A percentile compares a stretch with the other conserved stretches of the same genome.
These are phyloP conservation scores for Gymnocypris eckloni DNA, from an alignment of 2,797 vertebrate species.

Conservation along the genomic window DNA sequence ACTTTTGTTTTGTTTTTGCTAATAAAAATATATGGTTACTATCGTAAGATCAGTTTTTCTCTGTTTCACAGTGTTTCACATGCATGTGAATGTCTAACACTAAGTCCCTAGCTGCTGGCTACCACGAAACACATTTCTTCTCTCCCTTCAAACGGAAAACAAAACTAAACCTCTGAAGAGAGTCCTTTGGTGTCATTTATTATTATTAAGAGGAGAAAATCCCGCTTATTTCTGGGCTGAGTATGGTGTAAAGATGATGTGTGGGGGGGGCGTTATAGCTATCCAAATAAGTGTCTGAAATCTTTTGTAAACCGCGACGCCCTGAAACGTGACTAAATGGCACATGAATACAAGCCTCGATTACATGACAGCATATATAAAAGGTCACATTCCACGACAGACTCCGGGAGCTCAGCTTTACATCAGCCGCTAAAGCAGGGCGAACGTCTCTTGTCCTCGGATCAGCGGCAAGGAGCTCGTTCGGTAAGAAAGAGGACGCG, in stretches of 20 bases:
- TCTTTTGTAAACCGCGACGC: slow-evolving; percentile 30
- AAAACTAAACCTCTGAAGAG: slow-evolving; percentile 33
- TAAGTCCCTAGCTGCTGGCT: slow-evolving; percentile 55
- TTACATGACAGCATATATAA: slow-evolving; percentile 39
- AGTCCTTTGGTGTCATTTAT: slow-evolving; percentile 59
- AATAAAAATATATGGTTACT: slow-evolving; percentile 60
- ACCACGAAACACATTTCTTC: slow-evolving; percentile 32
- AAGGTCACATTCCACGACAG: slow-evolving; percentile 43
- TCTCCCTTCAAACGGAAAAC: slow-evolving; percentile 38
- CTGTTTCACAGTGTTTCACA: slow-evolving; percentile 65
- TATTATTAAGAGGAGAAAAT: background rate
- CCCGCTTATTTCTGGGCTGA: background rate
- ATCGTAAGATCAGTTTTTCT: slow-evolving; percentile 37
- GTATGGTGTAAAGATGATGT: slow-evolving; percentile 13
- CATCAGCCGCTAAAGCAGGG: slow-evolving; percentile 26
- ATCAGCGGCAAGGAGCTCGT: slow-evolving; percentile 42
- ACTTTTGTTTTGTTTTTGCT: slow-evolving; percentile 26
- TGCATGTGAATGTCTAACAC: slow-evolving; percentile 61
- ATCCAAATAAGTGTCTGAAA: slow-evolving; percentile 3
- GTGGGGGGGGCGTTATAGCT: slow-evolving; percentile 5
- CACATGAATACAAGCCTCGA: slow-evolving; percentile 35
- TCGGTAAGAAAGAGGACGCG: slow-evolving; percentile 57
- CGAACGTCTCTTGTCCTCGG: slow-evolving; percentile 37
- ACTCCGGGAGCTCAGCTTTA: slow-evolving; percentile 27
- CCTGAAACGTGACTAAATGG: slow-evolving; percentile 40